A percentile compares a stretch with the other conserved stretches of the same genome.
Evolutionary conservation across 2,797 vertebrate species (phyloP).

Genomic region (Ciconia nigra): DNA sequence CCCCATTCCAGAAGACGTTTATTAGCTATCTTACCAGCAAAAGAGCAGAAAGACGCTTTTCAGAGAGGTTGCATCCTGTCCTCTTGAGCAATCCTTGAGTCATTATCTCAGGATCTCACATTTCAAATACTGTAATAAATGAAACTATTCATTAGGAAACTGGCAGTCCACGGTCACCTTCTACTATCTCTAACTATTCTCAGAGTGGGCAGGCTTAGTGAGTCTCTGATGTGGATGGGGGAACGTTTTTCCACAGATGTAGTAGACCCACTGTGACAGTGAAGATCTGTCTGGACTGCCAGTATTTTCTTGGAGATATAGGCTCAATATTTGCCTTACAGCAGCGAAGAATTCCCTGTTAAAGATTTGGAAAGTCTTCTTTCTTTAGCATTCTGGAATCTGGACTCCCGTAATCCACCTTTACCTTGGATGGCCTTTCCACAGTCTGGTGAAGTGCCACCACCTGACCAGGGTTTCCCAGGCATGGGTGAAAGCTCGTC

Average conservation of each 20-base stretch:
- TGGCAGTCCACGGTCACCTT: neutral
- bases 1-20: neutral
- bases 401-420: neutral
- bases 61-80: neutral
- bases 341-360: neutral
- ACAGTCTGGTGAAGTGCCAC: neutral
- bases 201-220: neutral
- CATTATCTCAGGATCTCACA: neutral
- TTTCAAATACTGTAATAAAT: neutral
- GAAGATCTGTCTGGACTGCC: neutral
- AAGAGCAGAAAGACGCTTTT: neutral
- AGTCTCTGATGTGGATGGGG: neutral
- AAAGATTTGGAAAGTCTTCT: neutral
- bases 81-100: neutral
- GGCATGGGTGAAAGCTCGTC: neutral
- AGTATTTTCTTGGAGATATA: conserved; percentile 7
- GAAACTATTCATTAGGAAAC: neutral
- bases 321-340: neutral
- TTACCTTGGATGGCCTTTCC: neutral
- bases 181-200: neutral
- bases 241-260: neutral
- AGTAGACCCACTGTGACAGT: neutral
- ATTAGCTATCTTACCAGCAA: conserved; percentile 7
- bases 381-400: neutral
- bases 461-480: neutral